Evolutionary conservation across 2,888 invertebrate genomes (phyloP).

Genomic region (Yponomeuta plumbellus): DNA sequence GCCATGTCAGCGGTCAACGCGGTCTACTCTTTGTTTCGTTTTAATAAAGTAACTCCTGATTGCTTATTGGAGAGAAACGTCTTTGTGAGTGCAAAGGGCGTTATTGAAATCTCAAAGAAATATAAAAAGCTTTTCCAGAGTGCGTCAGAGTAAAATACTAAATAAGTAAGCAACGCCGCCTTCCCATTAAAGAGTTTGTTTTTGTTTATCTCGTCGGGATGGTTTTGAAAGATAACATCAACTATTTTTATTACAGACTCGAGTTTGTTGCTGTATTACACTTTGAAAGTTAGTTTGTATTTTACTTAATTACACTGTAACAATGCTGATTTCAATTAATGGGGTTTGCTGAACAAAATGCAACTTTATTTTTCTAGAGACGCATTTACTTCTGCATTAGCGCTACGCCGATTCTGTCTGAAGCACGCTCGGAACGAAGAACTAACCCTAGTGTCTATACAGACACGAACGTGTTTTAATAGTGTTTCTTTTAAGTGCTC

Average conservation of each 20-base stretch:
- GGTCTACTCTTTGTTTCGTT: neutral
- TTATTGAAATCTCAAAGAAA: neutral
- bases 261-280: neutral
- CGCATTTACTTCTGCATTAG: neutral
- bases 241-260: neutral
- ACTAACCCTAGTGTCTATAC: constrained; percentile 9
- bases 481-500: constrained; percentile 50
- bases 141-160: neutral
- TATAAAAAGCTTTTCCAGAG: neutral
- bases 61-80: neutral
- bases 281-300: neutral
- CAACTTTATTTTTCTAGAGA: neutral
- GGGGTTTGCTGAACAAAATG: neutral
- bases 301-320: constrained; percentile 3
- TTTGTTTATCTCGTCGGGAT: constrained; percentile 1
- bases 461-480: constrained; percentile 23
- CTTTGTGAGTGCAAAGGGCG: neutral
- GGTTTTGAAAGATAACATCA: constrained; percentile 1
- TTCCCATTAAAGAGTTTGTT: neutral
- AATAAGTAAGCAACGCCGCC: neutral
- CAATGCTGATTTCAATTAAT: neutral
- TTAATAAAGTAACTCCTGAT: neutral
- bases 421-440: neutral
- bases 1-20: constrained; percentile 9
- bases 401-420: neutral